A percentile compares a stretch with the other conserved stretches of the same genome.
These are phyloP conservation scores for Drosophila pandora DNA, from an alignment of 1,140 invertebrate species.

Conservation along the genomic window DNA sequence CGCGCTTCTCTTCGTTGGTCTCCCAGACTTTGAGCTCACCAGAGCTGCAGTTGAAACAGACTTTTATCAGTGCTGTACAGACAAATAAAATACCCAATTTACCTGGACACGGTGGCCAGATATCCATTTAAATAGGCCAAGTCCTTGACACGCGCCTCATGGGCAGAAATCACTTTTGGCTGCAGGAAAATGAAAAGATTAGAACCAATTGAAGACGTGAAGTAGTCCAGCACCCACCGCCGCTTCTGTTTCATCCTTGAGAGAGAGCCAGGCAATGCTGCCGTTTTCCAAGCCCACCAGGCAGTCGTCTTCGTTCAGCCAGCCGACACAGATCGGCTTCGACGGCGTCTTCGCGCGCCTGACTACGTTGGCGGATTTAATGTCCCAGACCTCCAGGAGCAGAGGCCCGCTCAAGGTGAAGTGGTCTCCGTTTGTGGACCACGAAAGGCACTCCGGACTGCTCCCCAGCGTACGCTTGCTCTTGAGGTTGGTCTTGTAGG, in stretches of 20 bases:
- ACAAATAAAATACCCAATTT: not conserved
- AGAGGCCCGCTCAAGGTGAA: constrained; percentile 90
- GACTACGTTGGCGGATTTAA: constrained; percentile 88
- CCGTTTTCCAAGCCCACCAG: constrained; percentile 90
- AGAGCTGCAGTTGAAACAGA: constrained; percentile 84
- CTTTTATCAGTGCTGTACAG: no score
- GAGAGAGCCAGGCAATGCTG: constrained; percentile 86
- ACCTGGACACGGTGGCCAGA: constrained; percentile 73
- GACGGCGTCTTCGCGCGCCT: constrained; percentile 86
- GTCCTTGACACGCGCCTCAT: constrained; percentile 89
- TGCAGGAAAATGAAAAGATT: not conserved
- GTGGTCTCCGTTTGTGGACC: constrained; percentile 88
- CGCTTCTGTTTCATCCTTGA: constrained; percentile 76
- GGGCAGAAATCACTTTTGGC: constrained; percentile 84
- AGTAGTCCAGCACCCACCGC: constrained; percentile 23
- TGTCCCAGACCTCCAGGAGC: constrained; percentile 90
- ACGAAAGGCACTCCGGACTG: constrained; percentile 86
- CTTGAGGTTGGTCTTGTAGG: constrained; percentile 93
- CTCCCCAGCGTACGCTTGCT: constrained; percentile 86
- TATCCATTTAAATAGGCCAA: constrained; percentile 84
- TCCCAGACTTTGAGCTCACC: constrained; percentile 92
- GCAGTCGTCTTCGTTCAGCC: constrained; percentile 86
- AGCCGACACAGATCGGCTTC: constrained; percentile 87
- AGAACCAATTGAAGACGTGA: not conserved
- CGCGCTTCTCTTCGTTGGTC: constrained; percentile 84